These are phyloP conservation scores for Eueides isabella DNA, from an alignment of 1,140 invertebrate species.

Conservation along the genomic window DNA sequence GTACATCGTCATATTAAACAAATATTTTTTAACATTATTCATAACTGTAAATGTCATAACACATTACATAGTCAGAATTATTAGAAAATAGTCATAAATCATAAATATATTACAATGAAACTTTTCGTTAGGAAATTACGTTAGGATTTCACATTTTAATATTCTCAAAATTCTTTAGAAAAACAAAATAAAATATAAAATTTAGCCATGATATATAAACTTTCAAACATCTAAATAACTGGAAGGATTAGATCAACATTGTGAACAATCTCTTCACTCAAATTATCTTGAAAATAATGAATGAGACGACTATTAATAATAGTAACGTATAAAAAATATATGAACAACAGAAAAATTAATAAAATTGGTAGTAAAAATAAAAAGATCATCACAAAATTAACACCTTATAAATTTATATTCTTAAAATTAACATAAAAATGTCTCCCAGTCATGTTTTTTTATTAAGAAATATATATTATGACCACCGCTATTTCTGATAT, in stretches of 20 bases:
- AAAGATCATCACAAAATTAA: conserved; percentile 22
- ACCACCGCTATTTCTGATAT: conserved; percentile 37
- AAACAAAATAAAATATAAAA: neutral
- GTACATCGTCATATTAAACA: neutral
- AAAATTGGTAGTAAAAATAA: neutral
- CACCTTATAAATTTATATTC: conserved; percentile 4
- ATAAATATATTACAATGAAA: neutral
- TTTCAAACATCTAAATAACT: neutral
- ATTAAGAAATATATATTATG: conserved; percentile 9
- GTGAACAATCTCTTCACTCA: neutral
- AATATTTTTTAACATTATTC: too few species aligned
- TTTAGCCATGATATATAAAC: conserved; percentile 2
- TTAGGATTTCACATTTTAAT: neutral
- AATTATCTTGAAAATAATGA: neutral
- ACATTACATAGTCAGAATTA: too few species aligned
- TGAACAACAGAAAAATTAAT: neutral
- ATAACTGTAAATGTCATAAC: too few species aligned
- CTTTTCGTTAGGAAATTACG: neutral
- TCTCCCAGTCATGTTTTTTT: conserved; percentile 4
- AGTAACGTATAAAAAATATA: neutral
- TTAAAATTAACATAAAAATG: conserved; percentile 18
- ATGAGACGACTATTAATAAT: neutral
- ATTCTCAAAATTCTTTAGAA: neutral
- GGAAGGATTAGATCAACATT: neutral
- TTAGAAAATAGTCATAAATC: neutral